Conservation (phyloP, 2,797 vertebrate genomes). For the Melopsittacus undulatus region DNA sequence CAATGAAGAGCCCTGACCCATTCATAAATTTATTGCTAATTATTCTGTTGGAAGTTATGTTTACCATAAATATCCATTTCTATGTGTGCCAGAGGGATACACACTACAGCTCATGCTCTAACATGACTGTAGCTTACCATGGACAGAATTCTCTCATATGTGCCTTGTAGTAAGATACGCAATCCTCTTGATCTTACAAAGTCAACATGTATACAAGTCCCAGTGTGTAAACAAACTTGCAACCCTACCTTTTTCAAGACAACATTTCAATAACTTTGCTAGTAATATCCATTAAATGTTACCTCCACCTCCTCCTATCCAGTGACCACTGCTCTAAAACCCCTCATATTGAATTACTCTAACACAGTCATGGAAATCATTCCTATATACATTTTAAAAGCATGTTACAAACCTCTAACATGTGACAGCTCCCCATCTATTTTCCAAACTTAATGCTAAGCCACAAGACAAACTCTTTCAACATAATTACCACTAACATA, state of each 20-base stretch:
- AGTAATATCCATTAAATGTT: background rate
- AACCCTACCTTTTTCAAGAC: background rate
- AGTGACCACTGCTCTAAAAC: fast-evolving
- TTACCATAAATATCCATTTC: background rate
- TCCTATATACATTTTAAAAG: background rate
- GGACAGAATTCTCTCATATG: background rate
- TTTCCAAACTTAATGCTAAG: background rate
- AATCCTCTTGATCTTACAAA: background rate
- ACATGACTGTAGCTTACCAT: background rate
- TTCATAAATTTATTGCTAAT: background rate
- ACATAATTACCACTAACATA: constrained; percentile 13
- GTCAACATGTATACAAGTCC: background rate
- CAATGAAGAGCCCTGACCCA: background rate
- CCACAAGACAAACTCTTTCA: constrained; percentile 42
- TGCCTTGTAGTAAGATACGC: background rate
- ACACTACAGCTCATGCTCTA: background rate
- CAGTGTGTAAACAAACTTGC: fast-evolving
- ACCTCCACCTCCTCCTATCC: background rate
- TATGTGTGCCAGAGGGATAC: background rate
- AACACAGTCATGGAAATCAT: background rate
- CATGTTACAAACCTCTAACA: background rate
- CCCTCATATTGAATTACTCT: background rate
- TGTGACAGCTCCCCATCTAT: background rate
- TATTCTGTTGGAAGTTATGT: background rate
- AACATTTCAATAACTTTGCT: background rate